These are phyloP conservation scores for Drosophila pallidifrons DNA, from an alignment of 1,140 invertebrate species.

Conservation along the genomic window DNA sequence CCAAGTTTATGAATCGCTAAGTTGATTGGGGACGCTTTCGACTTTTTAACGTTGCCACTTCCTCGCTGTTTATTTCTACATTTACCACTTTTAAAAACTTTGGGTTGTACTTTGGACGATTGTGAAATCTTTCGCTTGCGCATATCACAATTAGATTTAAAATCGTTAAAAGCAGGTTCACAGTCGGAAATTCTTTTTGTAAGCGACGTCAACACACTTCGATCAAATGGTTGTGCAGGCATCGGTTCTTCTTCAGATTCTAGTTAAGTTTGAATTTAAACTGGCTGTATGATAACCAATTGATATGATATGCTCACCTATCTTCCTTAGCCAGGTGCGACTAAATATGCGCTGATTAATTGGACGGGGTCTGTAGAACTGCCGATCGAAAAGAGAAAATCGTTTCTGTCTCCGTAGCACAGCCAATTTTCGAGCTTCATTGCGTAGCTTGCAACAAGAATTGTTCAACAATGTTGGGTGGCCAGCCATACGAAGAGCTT, in stretches of 20 bases:
- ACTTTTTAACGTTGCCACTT: not conserved
- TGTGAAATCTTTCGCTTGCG: not conserved
- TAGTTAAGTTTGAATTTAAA: not conserved
- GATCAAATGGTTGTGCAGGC: not conserved
- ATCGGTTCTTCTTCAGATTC: not conserved
- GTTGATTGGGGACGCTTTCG: not conserved
- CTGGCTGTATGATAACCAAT: not conserved
- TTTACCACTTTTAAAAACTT: too few species aligned
- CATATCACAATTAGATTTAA: not conserved
- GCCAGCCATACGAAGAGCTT: not conserved
- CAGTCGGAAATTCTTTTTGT: not conserved
- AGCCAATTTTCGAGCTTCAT: not conserved
- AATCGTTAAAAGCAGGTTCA: not conserved
- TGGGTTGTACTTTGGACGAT: not conserved
- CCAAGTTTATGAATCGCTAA: not conserved
- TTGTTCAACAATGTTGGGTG: not conserved
- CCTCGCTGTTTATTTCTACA: too few species aligned
- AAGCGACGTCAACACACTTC: not conserved
- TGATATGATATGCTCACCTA: not conserved
- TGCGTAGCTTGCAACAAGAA: slow-evolving; percentile 5
- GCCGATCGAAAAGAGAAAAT: not conserved
- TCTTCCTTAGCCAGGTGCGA: not conserved
- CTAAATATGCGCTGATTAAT: not conserved
- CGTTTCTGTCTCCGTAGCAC: not conserved
- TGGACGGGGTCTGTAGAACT: not conserved